phyloP scores from a whole-genome alignment of 2,797 vertebrate genomes.

The Periophthalmus magnuspinnatus region DNA sequence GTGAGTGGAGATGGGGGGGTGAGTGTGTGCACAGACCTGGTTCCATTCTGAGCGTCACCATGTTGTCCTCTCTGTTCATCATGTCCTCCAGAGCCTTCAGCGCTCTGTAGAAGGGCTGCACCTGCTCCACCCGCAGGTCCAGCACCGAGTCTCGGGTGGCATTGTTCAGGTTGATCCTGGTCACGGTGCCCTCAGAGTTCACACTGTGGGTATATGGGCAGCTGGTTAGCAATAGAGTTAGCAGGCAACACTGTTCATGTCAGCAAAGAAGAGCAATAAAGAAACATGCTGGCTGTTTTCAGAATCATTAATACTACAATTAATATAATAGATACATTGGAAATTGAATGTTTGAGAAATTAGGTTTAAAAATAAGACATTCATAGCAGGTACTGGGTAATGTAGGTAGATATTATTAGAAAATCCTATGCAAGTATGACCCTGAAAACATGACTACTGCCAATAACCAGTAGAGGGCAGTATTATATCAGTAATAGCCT shows the following conservation, averaged over 20 bases:
- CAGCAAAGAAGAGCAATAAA: too few species aligned
- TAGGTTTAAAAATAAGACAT: not conserved
- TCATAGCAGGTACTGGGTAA: too few species aligned
- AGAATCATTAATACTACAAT: too few species aligned
- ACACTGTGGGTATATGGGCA: slow-evolving; percentile 66
- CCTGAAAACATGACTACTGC: not conserved
- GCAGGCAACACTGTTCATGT: too few species aligned
- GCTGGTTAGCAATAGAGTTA: too few species aligned
- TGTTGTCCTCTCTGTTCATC: slow-evolving; percentile 80
- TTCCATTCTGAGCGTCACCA: slow-evolving; percentile 87
- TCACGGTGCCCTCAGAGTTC: slow-evolving; percentile 76
- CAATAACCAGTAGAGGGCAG: slow-evolving; percentile 70
- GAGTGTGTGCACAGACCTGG: slow-evolving; percentile 80
- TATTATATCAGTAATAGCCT: slow-evolving; percentile 41
- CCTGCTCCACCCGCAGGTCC: slow-evolving; percentile 84
- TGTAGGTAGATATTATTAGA: too few species aligned
- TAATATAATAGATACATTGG: not conserved
- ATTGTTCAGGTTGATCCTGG: slow-evolving; percentile 92
- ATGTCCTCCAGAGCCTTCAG: slow-evolving; percentile 84
- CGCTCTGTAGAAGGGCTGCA: slow-evolving; percentile 89
- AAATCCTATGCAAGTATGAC: not conserved
- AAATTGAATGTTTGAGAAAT: not conserved
- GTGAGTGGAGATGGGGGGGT: too few species aligned
- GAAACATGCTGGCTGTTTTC: too few species aligned
- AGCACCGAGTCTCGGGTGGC: slow-evolving; percentile 90